Conservation (phyloP, 2,113 vertebrate genomes). For the Glaucidium brasilianum region DNA sequence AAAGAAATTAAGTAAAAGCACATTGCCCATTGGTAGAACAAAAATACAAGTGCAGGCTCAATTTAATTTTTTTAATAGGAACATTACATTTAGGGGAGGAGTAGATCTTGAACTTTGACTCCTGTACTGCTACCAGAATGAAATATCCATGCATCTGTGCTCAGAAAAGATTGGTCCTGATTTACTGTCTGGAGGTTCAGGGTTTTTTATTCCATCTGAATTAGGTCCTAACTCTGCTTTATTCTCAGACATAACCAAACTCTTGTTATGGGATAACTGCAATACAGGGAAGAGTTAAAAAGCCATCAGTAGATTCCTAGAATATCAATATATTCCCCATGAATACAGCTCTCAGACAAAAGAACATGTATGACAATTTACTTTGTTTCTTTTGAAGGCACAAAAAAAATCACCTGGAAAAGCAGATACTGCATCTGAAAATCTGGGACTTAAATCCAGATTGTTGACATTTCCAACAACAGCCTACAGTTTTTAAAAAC, state of each 20-base stretch:
- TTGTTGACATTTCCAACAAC: not conserved
- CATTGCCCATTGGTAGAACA: not conserved
- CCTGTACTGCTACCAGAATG: not conserved
- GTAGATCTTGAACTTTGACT: not conserved
- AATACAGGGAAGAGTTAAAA: not conserved
- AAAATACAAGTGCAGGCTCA: not conserved
- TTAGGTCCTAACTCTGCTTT: not conserved
- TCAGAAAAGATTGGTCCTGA: not conserved
- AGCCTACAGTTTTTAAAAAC: not conserved
- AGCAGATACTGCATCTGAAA: not conserved
- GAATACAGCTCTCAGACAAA: not conserved
- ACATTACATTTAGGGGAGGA: not conserved
- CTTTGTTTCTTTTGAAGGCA: not conserved
- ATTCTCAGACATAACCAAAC: not conserved
- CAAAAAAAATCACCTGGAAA: not conserved
- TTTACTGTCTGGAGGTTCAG: not conserved
- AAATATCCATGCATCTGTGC: not conserved
- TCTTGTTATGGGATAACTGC: not conserved
- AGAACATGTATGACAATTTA: not conserved
- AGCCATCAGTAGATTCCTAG: not conserved
- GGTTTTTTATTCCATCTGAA: not conserved
- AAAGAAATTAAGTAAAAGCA: not conserved
- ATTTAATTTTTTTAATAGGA: not conserved
- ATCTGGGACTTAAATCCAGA: not conserved
- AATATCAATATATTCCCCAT: not conserved